Conservation (phyloP, 2,113 vertebrate species). For the Carassius carassius region DNA sequence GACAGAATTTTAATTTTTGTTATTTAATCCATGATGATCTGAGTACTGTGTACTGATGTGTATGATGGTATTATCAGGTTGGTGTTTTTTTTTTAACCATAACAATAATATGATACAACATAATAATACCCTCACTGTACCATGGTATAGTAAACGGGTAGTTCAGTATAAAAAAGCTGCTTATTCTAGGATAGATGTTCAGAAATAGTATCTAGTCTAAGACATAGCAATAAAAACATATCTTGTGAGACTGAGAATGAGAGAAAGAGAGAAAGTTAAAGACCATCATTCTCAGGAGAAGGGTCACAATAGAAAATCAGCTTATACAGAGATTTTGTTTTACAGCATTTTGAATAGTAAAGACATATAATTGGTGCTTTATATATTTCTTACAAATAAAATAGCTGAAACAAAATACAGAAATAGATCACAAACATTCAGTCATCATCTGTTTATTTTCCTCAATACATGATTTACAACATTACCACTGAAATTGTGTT, state of each 20-base stretch:
- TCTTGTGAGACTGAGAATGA: background rate
- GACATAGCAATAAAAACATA: constrained; percentile 8
- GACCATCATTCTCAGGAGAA: background rate
- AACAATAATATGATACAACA: background rate
- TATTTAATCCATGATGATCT: background rate
- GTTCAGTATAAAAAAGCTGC: too few species aligned
- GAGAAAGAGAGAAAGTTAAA: background rate
- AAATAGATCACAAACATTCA: background rate
- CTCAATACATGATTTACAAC: background rate
- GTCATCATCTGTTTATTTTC: background rate
- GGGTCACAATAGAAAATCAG: background rate
- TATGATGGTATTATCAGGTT: background rate
- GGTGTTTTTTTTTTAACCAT: background rate
- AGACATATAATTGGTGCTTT: background rate
- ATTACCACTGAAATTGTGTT: background rate
- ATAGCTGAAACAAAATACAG: background rate
- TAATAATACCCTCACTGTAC: background rate
- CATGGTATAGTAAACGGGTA: too few species aligned
- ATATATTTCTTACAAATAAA: background rate
- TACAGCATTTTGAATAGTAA: background rate
- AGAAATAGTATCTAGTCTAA: background rate
- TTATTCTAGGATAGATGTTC: too few species aligned
- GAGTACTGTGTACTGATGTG: too few species aligned
- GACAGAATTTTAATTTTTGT: background rate
- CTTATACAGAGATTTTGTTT: background rate